phyloP scores from a whole-genome alignment of 2,888 invertebrate genomes.

The Heteromurus nitidus region DNA sequence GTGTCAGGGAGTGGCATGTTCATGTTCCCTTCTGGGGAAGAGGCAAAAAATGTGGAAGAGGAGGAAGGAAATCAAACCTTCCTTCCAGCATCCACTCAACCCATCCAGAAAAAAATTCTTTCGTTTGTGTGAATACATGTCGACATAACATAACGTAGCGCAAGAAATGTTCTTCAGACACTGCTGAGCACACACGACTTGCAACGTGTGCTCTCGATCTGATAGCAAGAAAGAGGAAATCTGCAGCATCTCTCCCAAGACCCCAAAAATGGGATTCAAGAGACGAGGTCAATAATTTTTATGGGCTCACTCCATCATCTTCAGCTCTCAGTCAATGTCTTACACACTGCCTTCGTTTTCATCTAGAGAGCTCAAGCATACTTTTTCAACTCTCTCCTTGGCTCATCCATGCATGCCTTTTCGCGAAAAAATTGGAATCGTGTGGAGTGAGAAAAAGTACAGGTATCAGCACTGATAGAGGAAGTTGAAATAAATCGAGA shows the following conservation, averaged over 20 bases:
- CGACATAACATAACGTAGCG: not conserved
- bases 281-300: conserved; percentile 63
- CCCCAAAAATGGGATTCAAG: conserved; percentile 33
- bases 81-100: conserved; percentile 34
- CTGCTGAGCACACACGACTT: no score
- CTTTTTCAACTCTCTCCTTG: no score
- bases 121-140: not conserved
- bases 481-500: no score
- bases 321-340: conserved; percentile 45
- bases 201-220: not conserved
- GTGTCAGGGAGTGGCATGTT: conserved; percentile 53
- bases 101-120: conserved; percentile 30
- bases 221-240: conserved; percentile 15
- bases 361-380: no score
- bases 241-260: conserved; percentile 17
- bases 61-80: conserved; percentile 14
- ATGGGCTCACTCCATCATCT: conserved; percentile 58
- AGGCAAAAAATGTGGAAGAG: conserved; percentile 2
- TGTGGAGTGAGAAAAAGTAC: no score
- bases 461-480: no score
- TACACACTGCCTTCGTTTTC: conserved; percentile 1
- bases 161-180: not conserved
- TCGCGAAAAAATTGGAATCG: no score
- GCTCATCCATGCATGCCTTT: no score
- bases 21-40: conserved; percentile 2